Percentiles rank a stretch among this genome's conserved stretches.
These are phyloP conservation scores for Macrotrachela quadricornifera DNA, from an alignment of 1,140 invertebrate species.

Conservation along the genomic window DNA sequence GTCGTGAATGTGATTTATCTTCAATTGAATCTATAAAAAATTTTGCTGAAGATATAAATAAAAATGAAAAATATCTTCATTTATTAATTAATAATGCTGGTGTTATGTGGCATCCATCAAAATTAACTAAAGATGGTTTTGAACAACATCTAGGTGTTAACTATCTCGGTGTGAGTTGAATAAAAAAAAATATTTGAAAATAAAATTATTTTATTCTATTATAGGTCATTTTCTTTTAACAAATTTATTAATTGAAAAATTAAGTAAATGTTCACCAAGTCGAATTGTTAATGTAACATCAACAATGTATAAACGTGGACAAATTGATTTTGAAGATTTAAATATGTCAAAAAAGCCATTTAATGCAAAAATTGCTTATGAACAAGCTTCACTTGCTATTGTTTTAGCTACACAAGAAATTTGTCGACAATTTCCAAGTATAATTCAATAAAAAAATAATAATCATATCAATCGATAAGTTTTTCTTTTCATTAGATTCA, in stretches of 20 bases:
- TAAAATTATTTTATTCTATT: neutral
- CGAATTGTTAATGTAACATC: constrained; percentile 71
- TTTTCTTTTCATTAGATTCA: constrained; percentile 31
- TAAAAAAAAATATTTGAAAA: too few species aligned
- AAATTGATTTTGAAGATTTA: constrained; percentile 48
- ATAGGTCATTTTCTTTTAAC: constrained; percentile 55
- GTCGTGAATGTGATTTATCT: constrained; percentile 44
- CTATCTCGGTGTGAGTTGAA: constrained; percentile 23
- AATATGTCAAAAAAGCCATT: constrained; percentile 37
- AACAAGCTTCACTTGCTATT: constrained; percentile 33
- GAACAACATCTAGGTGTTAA: constrained; percentile 33
- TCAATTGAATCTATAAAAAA: constrained; percentile 47
- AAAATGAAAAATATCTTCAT: constrained; percentile 21
- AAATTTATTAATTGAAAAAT: constrained; percentile 44
- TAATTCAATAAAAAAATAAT: neutral
- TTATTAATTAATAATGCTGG: constrained; percentile 61
- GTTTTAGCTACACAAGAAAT: constrained; percentile 30
- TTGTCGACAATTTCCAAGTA: constrained; percentile 15
- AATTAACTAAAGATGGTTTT: constrained; percentile 29
- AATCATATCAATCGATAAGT: too few species aligned
- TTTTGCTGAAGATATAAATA: constrained; percentile 43
- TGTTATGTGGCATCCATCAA: constrained; percentile 35
- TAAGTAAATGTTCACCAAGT: constrained; percentile 42
- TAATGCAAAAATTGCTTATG: constrained; percentile 39
- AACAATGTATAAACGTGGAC: constrained; percentile 39